Percentiles rank a stretch among this genome's conserved stretches.
These are phyloP conservation scores for Anser brachyrhynchus DNA, from an alignment of 2,113 vertebrate species.

Conservation along the genomic window DNA sequence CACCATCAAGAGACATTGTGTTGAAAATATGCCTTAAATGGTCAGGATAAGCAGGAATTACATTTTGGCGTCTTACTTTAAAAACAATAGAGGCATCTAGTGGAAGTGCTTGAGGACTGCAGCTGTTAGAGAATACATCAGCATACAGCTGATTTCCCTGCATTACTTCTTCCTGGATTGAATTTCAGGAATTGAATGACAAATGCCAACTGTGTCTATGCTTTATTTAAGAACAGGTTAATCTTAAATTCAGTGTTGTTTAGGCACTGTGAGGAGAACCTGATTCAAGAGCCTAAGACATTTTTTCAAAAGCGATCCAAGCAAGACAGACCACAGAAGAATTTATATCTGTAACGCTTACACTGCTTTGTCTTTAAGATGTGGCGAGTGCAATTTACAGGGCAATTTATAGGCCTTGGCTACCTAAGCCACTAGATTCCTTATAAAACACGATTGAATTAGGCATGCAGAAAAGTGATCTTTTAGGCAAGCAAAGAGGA, in stretches of 20 bases:
- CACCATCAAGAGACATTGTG: background rate
- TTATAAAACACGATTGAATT: background rate
- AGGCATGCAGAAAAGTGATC: background rate
- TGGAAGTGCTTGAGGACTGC: slow-evolving; percentile 36
- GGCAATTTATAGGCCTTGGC: background rate
- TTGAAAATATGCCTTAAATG: background rate
- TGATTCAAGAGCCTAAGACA: background rate
- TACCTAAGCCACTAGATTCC: background rate
- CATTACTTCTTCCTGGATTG: background rate
- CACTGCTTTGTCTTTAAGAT: background rate
- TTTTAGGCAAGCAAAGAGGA: background rate
- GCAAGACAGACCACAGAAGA: background rate
- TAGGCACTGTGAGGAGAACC: background rate
- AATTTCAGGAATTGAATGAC: background rate
- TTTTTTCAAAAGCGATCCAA: background rate
- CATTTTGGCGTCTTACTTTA: background rate
- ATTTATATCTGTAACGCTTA: background rate
- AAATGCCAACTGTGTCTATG: background rate
- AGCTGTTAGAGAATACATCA: background rate
- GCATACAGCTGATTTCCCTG: background rate
- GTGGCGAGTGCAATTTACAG: too few relatives aligned
- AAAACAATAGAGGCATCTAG: slow-evolving; percentile 68
- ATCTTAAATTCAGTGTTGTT: background rate
- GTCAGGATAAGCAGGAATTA: background rate
- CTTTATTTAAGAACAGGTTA: background rate